Evolutionary conservation across 2,113 vertebrate genomes (phyloP).

Genomic region (Anseranas semipalmata): DNA sequence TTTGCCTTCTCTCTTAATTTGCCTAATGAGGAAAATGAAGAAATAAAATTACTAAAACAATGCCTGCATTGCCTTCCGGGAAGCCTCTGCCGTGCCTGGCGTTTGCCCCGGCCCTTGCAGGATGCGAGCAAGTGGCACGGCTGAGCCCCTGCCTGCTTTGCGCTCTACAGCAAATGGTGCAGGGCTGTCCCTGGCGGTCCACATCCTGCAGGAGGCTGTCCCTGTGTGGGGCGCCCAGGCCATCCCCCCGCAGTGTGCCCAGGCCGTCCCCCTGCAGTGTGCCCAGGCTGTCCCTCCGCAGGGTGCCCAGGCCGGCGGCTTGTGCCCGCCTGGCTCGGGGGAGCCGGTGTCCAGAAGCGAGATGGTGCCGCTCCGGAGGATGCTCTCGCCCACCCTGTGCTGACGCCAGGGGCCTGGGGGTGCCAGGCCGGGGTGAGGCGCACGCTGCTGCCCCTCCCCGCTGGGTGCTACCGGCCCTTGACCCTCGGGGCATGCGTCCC

Average conservation of each 20-base stretch:
- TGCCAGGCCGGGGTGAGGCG: rapidly evolving
- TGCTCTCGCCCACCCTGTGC: rapidly evolving
- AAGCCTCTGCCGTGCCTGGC: neutral
- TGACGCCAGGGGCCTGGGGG: rapidly evolving
- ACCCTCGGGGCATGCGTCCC: rapidly evolving
- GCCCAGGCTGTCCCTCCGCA: no score
- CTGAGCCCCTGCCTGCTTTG: no score
- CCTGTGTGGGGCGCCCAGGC: no score
- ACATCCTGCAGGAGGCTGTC: no score
- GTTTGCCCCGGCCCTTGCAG: no score
- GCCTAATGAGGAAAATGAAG: constrained; percentile 16
- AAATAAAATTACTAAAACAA: neutral
- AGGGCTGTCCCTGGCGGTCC: no score
- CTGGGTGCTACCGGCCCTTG: rapidly evolving
- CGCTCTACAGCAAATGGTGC: no score
- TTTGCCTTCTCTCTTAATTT: constrained; percentile 25
- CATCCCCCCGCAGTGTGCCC: no score
- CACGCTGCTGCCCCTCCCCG: no score
- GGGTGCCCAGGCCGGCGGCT: no score
- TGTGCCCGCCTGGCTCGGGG: no score
- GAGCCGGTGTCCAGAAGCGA: neutral
- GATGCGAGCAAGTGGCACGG: neutral
- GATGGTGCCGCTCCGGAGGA: rapidly evolving
- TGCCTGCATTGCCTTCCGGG: neutral
- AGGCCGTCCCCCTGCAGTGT: no score